phyloP scores from a whole-genome alignment of 2,888 invertebrate species.

The Napeogenes inachia region DNA sequence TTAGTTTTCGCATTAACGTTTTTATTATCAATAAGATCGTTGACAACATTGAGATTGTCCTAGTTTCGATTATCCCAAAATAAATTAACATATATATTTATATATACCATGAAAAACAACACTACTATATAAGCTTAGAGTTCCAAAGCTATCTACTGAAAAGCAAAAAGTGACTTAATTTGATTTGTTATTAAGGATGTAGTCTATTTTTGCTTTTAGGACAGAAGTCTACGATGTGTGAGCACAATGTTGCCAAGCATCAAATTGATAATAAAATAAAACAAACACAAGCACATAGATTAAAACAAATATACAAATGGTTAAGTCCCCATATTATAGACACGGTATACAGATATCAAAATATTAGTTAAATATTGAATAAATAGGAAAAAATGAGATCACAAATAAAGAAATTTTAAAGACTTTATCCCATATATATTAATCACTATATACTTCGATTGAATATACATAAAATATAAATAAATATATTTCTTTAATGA shows the following conservation, averaged over 20 bases:
- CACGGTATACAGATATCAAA: slow-evolving; percentile 13
- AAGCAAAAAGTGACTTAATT: slow-evolving; percentile 61
- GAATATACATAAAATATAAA: no score
- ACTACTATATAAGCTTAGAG: slow-evolving; percentile 65
- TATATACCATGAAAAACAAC: slow-evolving; percentile 56
- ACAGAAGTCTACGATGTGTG: slow-evolving; percentile 48
- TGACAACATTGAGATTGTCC: slow-evolving; percentile 60
- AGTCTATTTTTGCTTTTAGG: slow-evolving; percentile 62
- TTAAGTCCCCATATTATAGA: slow-evolving; percentile 30
- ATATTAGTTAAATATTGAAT: slow-evolving; percentile 14
- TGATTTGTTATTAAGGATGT: slow-evolving; percentile 34
- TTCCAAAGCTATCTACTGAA: slow-evolving; percentile 60
- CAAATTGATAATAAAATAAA: slow-evolving; percentile 76
- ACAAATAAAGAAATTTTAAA: background rate
- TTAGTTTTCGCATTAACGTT: slow-evolving; percentile 45
- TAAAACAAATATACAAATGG: slow-evolving; percentile 36
- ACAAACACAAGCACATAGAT: slow-evolving; percentile 72
- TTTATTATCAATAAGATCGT: slow-evolving; percentile 73
- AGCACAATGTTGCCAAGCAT: slow-evolving; percentile 78
- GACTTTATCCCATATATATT: background rate
- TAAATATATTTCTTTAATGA: no score
- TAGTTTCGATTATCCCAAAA: slow-evolving; percentile 30
- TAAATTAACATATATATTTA: slow-evolving; percentile 41
- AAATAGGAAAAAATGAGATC: slow-evolving; percentile 3
- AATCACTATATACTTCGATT: no score